Conservation (phyloP, 2,797 vertebrate species). For the Rhyacichthys aspro region DNA sequence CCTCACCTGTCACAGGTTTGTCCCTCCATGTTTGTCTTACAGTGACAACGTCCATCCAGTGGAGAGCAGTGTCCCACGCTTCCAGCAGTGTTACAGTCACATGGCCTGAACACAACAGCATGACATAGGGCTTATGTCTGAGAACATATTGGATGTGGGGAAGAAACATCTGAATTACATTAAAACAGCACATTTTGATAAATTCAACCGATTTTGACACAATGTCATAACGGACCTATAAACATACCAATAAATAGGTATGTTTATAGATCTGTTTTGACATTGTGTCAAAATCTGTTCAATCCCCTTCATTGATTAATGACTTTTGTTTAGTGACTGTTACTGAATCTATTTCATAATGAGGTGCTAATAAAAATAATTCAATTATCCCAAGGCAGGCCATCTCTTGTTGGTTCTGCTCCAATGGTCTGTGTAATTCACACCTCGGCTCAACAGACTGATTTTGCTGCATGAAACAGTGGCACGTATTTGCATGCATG, state of each 20-base stretch:
- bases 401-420: slow-evolving; percentile 69
- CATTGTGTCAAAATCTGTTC: slow-evolving; percentile 43
- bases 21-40: slow-evolving; percentile 89
- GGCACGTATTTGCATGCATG: slow-evolving; percentile 3
- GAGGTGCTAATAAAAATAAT: slow-evolving; percentile 76
- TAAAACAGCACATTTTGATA: too few species aligned
- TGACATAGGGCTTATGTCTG: not conserved
- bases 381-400: slow-evolving; percentile 70
- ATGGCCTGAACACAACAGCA: slow-evolving; percentile 76
- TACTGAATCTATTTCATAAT: slow-evolving; percentile 71
- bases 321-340: slow-evolving; percentile 57
- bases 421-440: slow-evolving; percentile 73
- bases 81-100: slow-evolving; percentile 81
- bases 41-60: slow-evolving; percentile 84
- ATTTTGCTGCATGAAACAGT: slow-evolving; percentile 51
- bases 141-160: not conserved
- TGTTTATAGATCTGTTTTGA: slow-evolving; percentile 14
- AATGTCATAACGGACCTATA: too few species aligned
- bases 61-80: slow-evolving; percentile 83
- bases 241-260: too few species aligned
- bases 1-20: slow-evolving; percentile 86
- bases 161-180: too few species aligned
- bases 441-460: slow-evolving; percentile 64
- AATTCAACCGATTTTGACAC: too few species aligned
- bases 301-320: slow-evolving; percentile 69